Base-by-base conservation (phyloP, 2,797 vertebrate species). In the Scarus forsteni region DNA sequence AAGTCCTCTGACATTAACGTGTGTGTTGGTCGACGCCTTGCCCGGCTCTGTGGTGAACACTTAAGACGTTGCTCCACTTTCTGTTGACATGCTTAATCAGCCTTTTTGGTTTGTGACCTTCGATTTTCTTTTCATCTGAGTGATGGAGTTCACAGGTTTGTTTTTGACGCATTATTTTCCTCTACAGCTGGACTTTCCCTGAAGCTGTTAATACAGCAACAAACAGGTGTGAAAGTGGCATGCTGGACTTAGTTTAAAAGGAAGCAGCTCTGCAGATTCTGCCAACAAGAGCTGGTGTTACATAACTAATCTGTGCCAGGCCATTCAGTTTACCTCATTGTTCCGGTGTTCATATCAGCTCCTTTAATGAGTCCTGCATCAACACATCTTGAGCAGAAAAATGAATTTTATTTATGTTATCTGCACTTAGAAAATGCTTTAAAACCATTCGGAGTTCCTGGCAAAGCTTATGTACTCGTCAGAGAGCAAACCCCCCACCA, bases 201-300 rank as follows among this genome's bases (percentile, higher is more conserved):
- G 0, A 0, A 19, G n/a, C n/a, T 3, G 13, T 12, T 0, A 8
- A 40, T 14, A 10, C 50, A 34, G 19, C 7, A 51, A 0, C 5
- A 53, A 0, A 34, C 5, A 57, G 3, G 36, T 3, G 49, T 57
- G 9, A 57, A 8, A n/a, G 5, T 45, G 18, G 56, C 49, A 57
- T 12, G 16, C 43, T 16, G 8, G 2, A 1, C 14, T 0, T 34
- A 57, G 11, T 34, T 40, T 14, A 3, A n/a, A n/a, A 63, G 34
- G 19, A 10, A 13, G 4, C 27, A 27, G 27, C 27, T 27, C 27
- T 2, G 27, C 27, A 27, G 27, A 27, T 27, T 27, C 27, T 27
- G 27, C 27, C 27, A 2, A 27, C 27, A 27, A 27, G 27, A 27
- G 27, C 27, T 2, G 4, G 27, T 27, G 27, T 27, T 27, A 27